phyloP scores from a whole-genome alignment of 2,888 invertebrate genomes.

The Tortricodes alternella region DNA sequence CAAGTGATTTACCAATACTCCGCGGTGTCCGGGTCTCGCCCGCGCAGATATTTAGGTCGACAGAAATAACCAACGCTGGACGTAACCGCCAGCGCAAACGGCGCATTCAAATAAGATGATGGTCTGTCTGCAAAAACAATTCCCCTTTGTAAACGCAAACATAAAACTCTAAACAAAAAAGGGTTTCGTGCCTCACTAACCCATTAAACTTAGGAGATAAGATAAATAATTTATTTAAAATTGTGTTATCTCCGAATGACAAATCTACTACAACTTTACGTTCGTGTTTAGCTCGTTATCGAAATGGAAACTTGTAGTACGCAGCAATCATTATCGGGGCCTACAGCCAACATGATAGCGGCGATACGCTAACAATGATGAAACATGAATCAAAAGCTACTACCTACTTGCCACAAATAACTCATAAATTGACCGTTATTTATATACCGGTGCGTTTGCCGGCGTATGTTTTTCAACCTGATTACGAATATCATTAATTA shows the following conservation, averaged over 20 bases:
- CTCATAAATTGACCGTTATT: conserved; percentile 23
- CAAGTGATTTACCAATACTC: conserved; percentile 48
- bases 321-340: conserved; percentile 19
- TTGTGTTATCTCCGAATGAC: not conserved
- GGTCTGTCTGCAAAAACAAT: conserved; percentile 23
- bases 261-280: conserved; percentile 24
- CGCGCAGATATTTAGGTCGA: conserved; percentile 78
- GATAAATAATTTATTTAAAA: conserved; percentile 11
- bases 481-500: conserved; percentile 12
- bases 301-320: conserved; percentile 25
- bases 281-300: conserved; percentile 14
- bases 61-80: conserved; percentile 70
- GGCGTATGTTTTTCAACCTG: conserved; percentile 8
- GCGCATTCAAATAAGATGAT: conserved; percentile 19
- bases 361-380: conserved; percentile 29
- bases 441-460: not conserved
- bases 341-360: conserved; percentile 18
- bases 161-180: not conserved
- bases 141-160: not conserved
- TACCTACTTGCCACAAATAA: conserved; percentile 17
- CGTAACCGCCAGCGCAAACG: conserved; percentile 44
- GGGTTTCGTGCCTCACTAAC: conserved; percentile 13
- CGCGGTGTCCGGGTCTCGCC: conserved; percentile 44
- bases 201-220: conserved; percentile 26
- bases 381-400: conserved; percentile 19